Percentiles rank a stretch among this genome's conserved stretches.
phyloP scores from a whole-genome alignment of 2,797 vertebrate species.

The Glyptemys insculpta region DNA sequence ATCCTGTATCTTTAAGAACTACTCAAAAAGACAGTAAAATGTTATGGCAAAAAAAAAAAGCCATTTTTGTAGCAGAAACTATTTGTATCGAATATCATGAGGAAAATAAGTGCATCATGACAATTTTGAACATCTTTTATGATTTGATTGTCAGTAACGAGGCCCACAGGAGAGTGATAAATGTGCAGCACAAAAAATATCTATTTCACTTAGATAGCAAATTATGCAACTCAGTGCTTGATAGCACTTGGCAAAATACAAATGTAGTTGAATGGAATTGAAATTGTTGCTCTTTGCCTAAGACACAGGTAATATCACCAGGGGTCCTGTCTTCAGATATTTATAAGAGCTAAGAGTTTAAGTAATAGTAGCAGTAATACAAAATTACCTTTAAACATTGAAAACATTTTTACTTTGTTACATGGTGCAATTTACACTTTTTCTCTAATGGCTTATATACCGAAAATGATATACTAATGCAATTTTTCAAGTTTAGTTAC shows the following conservation, averaged over 20 bases:
- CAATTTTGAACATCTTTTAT: slow-evolving; percentile 85
- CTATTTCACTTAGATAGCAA: slow-evolving; percentile 86
- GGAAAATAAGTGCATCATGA: slow-evolving; percentile 84
- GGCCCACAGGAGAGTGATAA: slow-evolving; percentile 88
- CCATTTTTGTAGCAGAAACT: slow-evolving; percentile 81
- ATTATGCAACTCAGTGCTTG: slow-evolving; percentile 86
- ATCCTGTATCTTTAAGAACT: slow-evolving; percentile 76
- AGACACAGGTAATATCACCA: slow-evolving; percentile 94
- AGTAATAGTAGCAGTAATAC: slow-evolving; percentile 97
- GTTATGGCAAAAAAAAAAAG: slow-evolving; percentile 55
- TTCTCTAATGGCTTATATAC: slow-evolving; percentile 86
- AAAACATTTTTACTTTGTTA: slow-evolving; percentile 92
- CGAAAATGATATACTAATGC: slow-evolving; percentile 88
- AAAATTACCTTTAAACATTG: slow-evolving; percentile 97
- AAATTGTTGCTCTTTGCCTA: slow-evolving; percentile 94
- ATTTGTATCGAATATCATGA: slow-evolving; percentile 84
- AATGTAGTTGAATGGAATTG: slow-evolving; percentile 95
- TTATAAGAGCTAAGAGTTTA: slow-evolving; percentile 98
- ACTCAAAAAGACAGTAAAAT: slow-evolving; percentile 66
- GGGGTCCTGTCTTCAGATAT: slow-evolving; percentile 95
- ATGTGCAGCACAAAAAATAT: slow-evolving; percentile 88
- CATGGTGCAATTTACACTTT: slow-evolving; percentile 88
- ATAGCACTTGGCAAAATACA: slow-evolving; percentile 93
- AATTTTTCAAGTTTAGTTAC: slow-evolving; percentile 88
- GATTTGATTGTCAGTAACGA: slow-evolving; percentile 86